Evolutionary conservation across 2,113 vertebrate genomes (phyloP).

Genomic region (Bufo gargarizans): DNA sequence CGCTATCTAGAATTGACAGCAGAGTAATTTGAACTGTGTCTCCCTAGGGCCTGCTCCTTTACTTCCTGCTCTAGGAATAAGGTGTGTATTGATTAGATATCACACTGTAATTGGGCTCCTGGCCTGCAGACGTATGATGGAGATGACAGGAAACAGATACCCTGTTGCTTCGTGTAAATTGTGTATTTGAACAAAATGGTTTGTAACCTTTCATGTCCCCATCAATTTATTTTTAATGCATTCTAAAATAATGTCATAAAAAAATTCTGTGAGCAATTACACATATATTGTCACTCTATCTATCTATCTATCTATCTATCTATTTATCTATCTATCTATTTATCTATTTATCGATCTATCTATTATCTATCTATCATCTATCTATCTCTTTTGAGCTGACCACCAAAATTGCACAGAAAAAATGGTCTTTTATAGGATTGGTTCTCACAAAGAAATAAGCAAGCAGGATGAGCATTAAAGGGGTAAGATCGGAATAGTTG

Average conservation of each 20-base stretch:
- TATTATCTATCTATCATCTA: too few relatives aligned
- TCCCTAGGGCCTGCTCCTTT: constrained; percentile 93
- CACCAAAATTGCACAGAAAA: too few relatives aligned
- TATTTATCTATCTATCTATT: too few relatives aligned
- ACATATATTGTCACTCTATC: neutral
- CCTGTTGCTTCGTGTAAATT: constrained; percentile 90
- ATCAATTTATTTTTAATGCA: constrained; percentile 43
- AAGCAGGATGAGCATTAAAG: too few relatives aligned
- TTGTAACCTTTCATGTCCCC: constrained; percentile 71
- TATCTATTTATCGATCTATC: too few relatives aligned
- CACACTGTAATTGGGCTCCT: constrained; percentile 91
- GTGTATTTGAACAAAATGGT: constrained; percentile 82
- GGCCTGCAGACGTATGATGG: constrained; percentile 88
- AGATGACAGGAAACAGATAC: constrained; percentile 92
- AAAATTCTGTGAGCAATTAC: neutral
- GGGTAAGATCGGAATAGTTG: too few relatives aligned
- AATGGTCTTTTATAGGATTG: too few relatives aligned
- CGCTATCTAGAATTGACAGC: constrained; percentile 88
- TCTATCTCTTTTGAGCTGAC: too few relatives aligned
- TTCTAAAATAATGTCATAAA: constrained; percentile 5
- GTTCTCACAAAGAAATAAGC: too few relatives aligned
- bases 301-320: too few relatives aligned
- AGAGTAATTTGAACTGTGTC: constrained; percentile 90
- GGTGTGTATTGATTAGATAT: constrained; percentile 95
- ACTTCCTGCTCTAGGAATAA: constrained; percentile 94